phyloP scores from a whole-genome alignment of 2,113 vertebrate genomes.

The Herpailurus yagouaroundi region DNA sequence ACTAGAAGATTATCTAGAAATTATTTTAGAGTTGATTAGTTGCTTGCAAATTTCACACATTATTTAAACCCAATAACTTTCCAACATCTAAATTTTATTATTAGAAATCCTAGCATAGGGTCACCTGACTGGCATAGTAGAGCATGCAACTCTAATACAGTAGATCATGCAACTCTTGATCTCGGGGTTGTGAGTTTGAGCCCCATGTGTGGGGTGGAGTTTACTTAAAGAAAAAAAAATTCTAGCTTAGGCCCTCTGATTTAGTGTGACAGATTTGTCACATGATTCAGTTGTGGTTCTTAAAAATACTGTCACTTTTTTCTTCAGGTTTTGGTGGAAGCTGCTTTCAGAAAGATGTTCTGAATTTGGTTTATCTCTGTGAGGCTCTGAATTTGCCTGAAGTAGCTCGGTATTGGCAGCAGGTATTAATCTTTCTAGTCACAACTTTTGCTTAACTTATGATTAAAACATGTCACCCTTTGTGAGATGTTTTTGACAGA shows the following conservation, averaged over 20 bases:
- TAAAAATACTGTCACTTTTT: not conserved
- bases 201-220: not conserved
- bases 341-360: slow-evolving; percentile 99
- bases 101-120: not conserved
- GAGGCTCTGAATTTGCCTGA: slow-evolving; percentile 97
- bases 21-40: slow-evolving; percentile 33
- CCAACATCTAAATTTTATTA: slow-evolving; percentile 10
- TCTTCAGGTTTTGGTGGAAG: slow-evolving; percentile 96
- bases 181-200: not conserved
- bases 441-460: not conserved
- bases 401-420: slow-evolving; percentile 98
- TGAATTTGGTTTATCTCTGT: slow-evolving; percentile 98
- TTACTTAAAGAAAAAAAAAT: not conserved
- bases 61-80: slow-evolving; percentile 18
- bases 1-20: slow-evolving; percentile 22
- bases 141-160: not conserved
- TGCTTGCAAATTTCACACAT: not conserved
- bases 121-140: not conserved
- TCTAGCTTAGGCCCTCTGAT: not conserved
- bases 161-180: not conserved
- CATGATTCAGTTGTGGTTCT: slow-evolving; percentile 21
- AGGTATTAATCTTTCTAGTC: slow-evolving; percentile 85
- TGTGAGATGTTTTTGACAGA: not conserved
- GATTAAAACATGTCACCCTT: not conserved
- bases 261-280: slow-evolving; percentile 7